These are phyloP conservation scores for Drosophila hamatofila DNA, from an alignment of 2,888 invertebrate species.

Conservation along the genomic window DNA sequence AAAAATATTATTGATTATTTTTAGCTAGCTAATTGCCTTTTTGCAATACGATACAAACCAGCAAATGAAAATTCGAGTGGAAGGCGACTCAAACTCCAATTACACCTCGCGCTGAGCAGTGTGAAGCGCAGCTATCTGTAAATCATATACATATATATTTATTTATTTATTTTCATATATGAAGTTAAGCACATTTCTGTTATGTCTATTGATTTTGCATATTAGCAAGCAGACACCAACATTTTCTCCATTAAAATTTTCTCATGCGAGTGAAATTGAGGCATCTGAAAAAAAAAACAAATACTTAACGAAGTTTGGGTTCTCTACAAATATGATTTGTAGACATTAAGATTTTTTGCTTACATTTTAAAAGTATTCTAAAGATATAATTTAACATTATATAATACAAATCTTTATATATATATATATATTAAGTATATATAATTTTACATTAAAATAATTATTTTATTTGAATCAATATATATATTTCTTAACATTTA, in stretches of 20 bases:
- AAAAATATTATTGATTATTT: slow-evolving; percentile 44
- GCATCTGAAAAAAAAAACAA: slow-evolving; percentile 17
- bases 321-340: background rate
- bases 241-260: slow-evolving; percentile 51
- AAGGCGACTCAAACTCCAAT: slow-evolving; percentile 9
- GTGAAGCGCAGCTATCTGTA: slow-evolving; percentile 7
- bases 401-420: too few relatives aligned
- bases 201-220: slow-evolving; percentile 60
- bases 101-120: slow-evolving; percentile 11
- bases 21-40: slow-evolving; percentile 55
- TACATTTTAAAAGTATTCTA: background rate
- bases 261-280: slow-evolving; percentile 60
- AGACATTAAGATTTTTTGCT: background rate
- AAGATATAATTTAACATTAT: background rate
- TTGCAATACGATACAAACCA: slow-evolving; percentile 46
- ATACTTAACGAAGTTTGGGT: background rate
- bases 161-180: background rate
- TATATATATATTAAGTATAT: too few relatives aligned
- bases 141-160: background rate
- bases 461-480: too few relatives aligned
- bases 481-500: too few relatives aligned
- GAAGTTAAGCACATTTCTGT: background rate
- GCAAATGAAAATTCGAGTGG: slow-evolving; percentile 20
- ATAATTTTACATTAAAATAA: too few relatives aligned
- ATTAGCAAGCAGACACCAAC: slow-evolving; percentile 56